Conservation (phyloP, 2,888 invertebrate genomes). For the Mesopsocus fuscifrons region DNA sequence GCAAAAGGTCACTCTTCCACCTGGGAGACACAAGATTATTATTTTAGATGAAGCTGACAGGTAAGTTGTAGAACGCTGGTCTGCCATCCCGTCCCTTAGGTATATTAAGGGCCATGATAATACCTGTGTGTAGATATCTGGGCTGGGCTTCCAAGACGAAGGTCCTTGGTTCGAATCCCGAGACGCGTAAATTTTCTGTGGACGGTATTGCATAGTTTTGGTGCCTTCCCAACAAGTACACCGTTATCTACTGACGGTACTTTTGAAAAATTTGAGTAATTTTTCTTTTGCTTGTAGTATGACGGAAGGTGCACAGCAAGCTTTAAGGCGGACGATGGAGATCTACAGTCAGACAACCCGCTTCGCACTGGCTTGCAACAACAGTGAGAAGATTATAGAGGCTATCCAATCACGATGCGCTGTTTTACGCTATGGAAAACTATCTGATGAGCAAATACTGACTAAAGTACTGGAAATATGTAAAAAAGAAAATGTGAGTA, state of each 20-base stretch:
- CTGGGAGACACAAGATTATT: conserved; percentile 86
- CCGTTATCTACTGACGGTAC: no score
- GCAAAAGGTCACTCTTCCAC: conserved; percentile 81
- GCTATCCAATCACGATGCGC: conserved; percentile 98
- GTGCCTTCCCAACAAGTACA: no score
- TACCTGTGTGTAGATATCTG: no score
- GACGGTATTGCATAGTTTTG: no score
- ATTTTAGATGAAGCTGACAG: conserved; percentile 95
- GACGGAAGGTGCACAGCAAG: conserved; percentile 99
- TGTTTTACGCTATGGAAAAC: conserved; percentile 76
- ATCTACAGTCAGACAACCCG: conserved; percentile 91
- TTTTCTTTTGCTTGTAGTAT: conserved; percentile 39
- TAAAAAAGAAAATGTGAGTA: conserved; percentile 44
- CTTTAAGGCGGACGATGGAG: conserved; percentile 95
- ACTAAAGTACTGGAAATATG: conserved; percentile 61
- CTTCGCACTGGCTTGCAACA: conserved; percentile 95
- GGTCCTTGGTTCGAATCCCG: no score
- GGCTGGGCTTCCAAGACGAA: no score
- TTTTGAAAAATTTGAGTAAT: no score
- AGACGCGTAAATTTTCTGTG: no score
- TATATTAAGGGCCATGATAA: no score
- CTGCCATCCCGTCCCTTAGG: no score
- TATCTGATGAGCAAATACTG: conserved; percentile 79
- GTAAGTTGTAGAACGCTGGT: no score
- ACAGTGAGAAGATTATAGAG: conserved; percentile 96